phyloP scores from a whole-genome alignment of 2,888 invertebrate genomes.

The Bugulina stolonifera region DNA sequence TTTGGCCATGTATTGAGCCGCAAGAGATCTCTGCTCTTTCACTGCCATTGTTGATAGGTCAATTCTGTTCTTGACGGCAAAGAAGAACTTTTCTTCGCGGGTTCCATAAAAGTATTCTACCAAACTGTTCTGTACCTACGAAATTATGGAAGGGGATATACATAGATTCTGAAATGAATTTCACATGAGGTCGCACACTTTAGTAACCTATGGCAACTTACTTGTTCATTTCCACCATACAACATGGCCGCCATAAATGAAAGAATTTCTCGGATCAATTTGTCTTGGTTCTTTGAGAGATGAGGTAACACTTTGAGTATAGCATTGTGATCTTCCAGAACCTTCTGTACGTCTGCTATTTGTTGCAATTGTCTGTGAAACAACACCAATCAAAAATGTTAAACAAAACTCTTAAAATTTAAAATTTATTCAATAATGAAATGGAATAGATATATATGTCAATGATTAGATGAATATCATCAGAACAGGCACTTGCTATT shows the following conservation, averaged over 20 bases:
- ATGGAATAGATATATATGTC: no score
- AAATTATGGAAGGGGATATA: slow-evolving; percentile 21
- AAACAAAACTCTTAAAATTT: no score
- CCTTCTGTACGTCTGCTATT: slow-evolving; percentile 42
- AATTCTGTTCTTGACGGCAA: slow-evolving; percentile 46
- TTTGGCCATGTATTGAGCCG: slow-evolving; percentile 48
- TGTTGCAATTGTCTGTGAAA: slow-evolving; percentile 30
- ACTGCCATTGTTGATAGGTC: slow-evolving; percentile 46
- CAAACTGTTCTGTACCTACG: slow-evolving; percentile 35
- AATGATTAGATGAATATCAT: no score
- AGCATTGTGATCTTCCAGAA: slow-evolving; percentile 39
- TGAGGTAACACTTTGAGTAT: slow-evolving; percentile 44
- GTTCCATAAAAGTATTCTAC: slow-evolving; percentile 45
- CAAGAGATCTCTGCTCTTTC: slow-evolving; percentile 47
- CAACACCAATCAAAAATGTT: no score
- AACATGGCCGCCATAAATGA: slow-evolving; percentile 43
- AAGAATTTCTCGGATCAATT: slow-evolving; percentile 45
- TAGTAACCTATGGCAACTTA: no score
- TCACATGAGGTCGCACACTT: no score
- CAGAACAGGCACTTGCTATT: no score
- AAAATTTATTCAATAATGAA: no score
- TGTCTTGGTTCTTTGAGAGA: slow-evolving; percentile 40
- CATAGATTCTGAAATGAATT: no score
- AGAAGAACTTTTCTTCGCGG: slow-evolving; percentile 51
- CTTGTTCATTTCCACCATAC: slow-evolving; percentile 46